A percentile compares a stretch with the other conserved stretches of the same genome.
phyloP scores from a whole-genome alignment of 2,888 invertebrate species.

The Volucella bombylans region DNA sequence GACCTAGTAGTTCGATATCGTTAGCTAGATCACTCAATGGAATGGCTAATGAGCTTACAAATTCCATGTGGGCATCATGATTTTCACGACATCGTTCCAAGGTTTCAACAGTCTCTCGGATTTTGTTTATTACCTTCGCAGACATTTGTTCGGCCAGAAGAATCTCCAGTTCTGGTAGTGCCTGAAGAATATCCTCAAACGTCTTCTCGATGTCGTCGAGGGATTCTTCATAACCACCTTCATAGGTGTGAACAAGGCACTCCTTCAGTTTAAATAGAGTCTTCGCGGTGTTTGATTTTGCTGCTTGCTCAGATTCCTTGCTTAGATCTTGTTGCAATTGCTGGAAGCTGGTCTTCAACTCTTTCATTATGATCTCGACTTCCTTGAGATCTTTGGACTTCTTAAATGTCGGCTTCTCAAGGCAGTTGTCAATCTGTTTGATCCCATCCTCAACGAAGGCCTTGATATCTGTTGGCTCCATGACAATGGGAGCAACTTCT shows the following conservation, averaged over 20 bases:
- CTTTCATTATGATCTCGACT: slow-evolving; percentile 78
- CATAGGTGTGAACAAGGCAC: slow-evolving; percentile 81
- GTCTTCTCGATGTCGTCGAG: slow-evolving; percentile 80
- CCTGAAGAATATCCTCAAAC: slow-evolving; percentile 80
- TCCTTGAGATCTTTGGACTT: slow-evolving; percentile 76
- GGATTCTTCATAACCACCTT: slow-evolving; percentile 78
- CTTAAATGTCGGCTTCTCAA: slow-evolving; percentile 76
- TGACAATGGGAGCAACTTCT: slow-evolving; percentile 37
- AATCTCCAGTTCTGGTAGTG: slow-evolving; percentile 80
- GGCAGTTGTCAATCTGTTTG: slow-evolving; percentile 79
- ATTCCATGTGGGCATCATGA: slow-evolving; percentile 59
- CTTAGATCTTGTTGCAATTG: slow-evolving; percentile 68
- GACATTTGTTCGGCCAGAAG: slow-evolving; percentile 83
- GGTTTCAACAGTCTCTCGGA: slow-evolving; percentile 49
- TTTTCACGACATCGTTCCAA: slow-evolving; percentile 41
- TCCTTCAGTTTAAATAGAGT: slow-evolving; percentile 80
- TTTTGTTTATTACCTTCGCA: slow-evolving; percentile 78
- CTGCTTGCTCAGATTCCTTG: slow-evolving; percentile 69
- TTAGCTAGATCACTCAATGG: slow-evolving; percentile 76
- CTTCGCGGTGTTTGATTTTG: slow-evolving; percentile 78
- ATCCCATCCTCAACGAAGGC: slow-evolving; percentile 78
- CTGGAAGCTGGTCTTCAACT: slow-evolving; percentile 75
- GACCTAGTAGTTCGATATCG: slow-evolving; percentile 76
- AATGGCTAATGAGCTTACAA: slow-evolving; percentile 71
- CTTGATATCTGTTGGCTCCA: slow-evolving; percentile 70